Evolutionary conservation across 2,113 vertebrate genomes (phyloP).

Genomic region (Ornithorhynchus anatinus): DNA sequence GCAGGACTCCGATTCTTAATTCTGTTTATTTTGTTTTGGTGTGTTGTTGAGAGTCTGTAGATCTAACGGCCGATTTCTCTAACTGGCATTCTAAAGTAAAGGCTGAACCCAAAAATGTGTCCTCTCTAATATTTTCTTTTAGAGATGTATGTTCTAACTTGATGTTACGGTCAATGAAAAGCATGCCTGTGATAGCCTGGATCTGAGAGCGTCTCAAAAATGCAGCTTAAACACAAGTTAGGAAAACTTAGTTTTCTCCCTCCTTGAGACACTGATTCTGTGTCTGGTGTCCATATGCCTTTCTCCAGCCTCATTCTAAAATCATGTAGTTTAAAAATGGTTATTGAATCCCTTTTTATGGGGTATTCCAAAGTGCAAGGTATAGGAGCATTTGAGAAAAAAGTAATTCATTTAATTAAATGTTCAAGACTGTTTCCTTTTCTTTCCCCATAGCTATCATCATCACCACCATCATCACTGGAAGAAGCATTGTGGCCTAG

Average conservation of each 20-base stretch:
- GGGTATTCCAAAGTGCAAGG: too few species aligned
- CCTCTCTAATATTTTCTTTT: neutral
- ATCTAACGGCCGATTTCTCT: neutral
- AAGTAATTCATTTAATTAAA: too few species aligned
- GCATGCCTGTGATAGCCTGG: neutral
- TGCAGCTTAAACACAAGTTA: neutral
- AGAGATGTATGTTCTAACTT: neutral
- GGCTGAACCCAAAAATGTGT: neutral
- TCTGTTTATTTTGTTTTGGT: neutral
- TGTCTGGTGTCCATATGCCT: neutral
- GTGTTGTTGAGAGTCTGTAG: neutral
- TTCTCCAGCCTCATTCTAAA: neutral
- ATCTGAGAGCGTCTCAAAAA: neutral
- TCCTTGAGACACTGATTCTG: neutral
- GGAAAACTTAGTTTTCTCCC: neutral
- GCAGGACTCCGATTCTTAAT: neutral
- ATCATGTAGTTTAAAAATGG: neutral
- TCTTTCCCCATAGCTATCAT: too few species aligned
- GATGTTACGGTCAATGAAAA: neutral
- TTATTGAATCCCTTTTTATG: neutral
- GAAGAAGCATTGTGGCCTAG: too few species aligned
- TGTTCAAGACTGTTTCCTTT: too few species aligned
- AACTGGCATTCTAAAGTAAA: neutral
- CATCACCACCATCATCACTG: too few species aligned
- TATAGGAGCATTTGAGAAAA: too few species aligned